These are phyloP conservation scores for Trichonephila clavipes DNA, from an alignment of 1,140 invertebrate species.

Conservation along the genomic window DNA sequence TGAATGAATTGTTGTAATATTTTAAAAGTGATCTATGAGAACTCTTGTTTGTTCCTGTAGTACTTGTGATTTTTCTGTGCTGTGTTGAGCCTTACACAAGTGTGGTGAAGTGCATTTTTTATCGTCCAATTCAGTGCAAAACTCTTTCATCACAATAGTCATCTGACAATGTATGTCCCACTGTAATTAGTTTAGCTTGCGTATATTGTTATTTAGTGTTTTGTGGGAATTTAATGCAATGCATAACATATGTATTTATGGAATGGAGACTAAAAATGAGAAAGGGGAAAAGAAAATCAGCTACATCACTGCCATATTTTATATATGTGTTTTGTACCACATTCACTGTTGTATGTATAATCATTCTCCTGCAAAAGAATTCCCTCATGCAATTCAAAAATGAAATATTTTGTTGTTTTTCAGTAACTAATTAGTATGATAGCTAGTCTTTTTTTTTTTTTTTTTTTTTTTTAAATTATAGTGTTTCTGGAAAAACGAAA, in stretches of 20 bases:
- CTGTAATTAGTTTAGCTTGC: slow-evolving; percentile 1
- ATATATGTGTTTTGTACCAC: slow-evolving; percentile 49
- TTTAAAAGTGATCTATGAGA: too few species aligned
- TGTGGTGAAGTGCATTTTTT: neutral
- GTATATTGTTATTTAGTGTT: slow-evolving; percentile 35
- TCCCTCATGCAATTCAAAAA: neutral
- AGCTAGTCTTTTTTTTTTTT: too few species aligned
- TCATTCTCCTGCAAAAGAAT: slow-evolving; percentile 69
- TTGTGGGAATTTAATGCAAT: neutral
- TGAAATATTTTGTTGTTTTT: too few species aligned
- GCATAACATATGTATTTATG: slow-evolving; percentile 53
- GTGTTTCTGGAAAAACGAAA: too few species aligned
- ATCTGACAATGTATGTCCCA: neutral
- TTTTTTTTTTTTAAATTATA: too few species aligned
- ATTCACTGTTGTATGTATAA: slow-evolving; percentile 30
- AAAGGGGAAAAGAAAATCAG: slow-evolving; percentile 31
- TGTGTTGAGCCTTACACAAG: neutral
- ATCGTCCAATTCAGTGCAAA: neutral
- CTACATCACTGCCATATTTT: slow-evolving; percentile 72
- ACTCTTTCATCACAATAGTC: neutral
- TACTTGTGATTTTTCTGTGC: neutral
- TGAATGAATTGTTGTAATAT: too few species aligned
- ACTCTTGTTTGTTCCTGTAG: neutral
- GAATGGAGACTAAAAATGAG: neutral
- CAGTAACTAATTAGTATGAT: too few species aligned